Conservation (phyloP, 2,888 invertebrate genomes). For the Strigamia crassipes region DNA sequence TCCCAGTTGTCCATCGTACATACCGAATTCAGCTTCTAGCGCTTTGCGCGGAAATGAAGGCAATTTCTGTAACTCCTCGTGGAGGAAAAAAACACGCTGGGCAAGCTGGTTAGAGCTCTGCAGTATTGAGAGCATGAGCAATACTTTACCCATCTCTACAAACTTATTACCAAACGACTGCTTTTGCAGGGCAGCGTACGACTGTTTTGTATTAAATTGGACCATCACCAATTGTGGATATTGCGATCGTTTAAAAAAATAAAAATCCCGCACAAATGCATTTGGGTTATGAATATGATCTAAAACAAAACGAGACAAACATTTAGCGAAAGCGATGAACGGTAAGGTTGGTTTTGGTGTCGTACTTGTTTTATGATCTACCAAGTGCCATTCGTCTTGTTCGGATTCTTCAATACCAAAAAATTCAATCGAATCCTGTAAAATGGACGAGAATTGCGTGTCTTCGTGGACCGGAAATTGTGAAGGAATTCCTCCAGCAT, state of each 20-base stretch:
- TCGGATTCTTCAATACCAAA: constrained; percentile 92
- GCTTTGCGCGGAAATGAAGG: constrained; percentile 98
- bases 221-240: constrained; percentile 95
- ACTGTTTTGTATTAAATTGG: constrained; percentile 89
- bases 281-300: constrained; percentile 96
- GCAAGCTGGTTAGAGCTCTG: constrained; percentile 70
- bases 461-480: constrained; percentile 99
- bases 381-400: constrained; percentile 89
- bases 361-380: constrained; percentile 97
- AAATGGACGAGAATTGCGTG: constrained; percentile 90
- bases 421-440: constrained; percentile 94
- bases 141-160: constrained; percentile 90
- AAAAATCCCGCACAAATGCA: constrained; percentile 93
- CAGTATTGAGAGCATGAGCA: constrained; percentile 61
- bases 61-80: constrained; percentile 97
- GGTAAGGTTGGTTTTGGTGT: not conserved
- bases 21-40: constrained; percentile 91
- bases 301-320: constrained; percentile 59
- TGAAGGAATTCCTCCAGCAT: constrained; percentile 93
- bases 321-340: not conserved
- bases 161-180: constrained; percentile 92
- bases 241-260: constrained; percentile 94
- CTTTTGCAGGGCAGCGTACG: constrained; percentile 84
- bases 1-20: constrained; percentile 87
- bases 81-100: constrained; percentile 95